These are phyloP conservation scores for Eublepharis macularius DNA, from an alignment of 2,113 vertebrate genomes.

Conservation along the genomic window DNA sequence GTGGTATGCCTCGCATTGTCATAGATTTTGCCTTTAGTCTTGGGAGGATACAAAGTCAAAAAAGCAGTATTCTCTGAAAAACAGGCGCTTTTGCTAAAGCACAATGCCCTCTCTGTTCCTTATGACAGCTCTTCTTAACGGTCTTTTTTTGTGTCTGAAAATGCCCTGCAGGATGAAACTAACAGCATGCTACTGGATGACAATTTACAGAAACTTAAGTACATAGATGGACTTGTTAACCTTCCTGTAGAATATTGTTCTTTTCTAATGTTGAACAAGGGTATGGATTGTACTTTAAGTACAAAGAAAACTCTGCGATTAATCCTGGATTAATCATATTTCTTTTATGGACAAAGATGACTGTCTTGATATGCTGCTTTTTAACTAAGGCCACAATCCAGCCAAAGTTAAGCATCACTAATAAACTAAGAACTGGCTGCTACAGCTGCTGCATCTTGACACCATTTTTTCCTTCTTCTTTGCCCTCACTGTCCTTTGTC, in stretches of 20 bases:
- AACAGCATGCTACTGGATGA: neutral
- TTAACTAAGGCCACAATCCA: neutral
- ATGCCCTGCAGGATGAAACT: slow-evolving; percentile 8
- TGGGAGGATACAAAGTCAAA: neutral
- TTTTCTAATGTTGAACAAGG: neutral
- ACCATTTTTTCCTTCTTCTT: too few species aligned
- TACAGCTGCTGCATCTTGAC: too few species aligned
- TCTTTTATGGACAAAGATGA: neutral
- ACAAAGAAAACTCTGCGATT: neutral
- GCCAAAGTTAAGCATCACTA: neutral
- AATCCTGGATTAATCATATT: neutral
- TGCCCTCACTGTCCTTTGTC: too few species aligned
- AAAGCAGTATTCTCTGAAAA: slow-evolving; percentile 4
- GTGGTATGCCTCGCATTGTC: neutral
- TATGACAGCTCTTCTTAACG: neutral
- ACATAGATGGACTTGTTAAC: neutral
- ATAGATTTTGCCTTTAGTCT: neutral
- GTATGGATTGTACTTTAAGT: neutral
- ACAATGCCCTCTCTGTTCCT: neutral
- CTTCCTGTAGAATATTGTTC: neutral
- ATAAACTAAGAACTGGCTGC: neutral
- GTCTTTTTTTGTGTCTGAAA: neutral
- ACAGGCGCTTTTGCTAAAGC: neutral
- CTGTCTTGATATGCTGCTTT: neutral
- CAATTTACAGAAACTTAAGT: neutral